A percentile compares a stretch with the other conserved stretches of the same genome.
Conservation (phyloP, 2,888 invertebrate species). For the Suillia variegata region DNA sequence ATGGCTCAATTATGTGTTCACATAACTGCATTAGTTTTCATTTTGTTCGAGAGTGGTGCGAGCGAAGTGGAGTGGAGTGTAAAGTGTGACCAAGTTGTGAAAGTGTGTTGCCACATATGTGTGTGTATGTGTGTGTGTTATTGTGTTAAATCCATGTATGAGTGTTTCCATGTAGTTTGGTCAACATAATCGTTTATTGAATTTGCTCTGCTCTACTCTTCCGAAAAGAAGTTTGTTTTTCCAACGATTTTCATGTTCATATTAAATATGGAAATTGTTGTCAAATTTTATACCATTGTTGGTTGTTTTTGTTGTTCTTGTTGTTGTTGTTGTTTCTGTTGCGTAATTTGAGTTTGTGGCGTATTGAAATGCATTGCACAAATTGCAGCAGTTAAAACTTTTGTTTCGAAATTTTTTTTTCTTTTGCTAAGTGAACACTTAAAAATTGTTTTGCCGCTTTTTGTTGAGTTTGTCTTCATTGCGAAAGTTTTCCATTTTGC, state of each 20-base stretch:
- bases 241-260: too few species aligned
- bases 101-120: conserved; percentile 5
- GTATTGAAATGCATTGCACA: too few species aligned
- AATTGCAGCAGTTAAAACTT: too few species aligned
- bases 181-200: conserved; percentile 22
- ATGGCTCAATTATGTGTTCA: conserved; percentile 31
- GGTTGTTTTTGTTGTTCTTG: too few species aligned
- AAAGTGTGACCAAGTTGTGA: too few species aligned
- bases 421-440: neutral
- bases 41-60: conserved; percentile 14
- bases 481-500: too few species aligned
- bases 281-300: too few species aligned
- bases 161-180: conserved; percentile 5
- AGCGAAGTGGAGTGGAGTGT: too few species aligned
- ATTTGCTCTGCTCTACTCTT: too few species aligned
- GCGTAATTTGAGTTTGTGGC: too few species aligned
- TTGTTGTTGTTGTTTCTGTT: neutral
- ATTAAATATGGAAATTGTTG: conserved; percentile 9
- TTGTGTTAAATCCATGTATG: conserved; percentile 18
- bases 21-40: conserved; percentile 30
- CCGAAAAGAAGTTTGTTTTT: conserved; percentile 15
- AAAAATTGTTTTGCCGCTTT: neutral
- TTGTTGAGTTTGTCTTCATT: too few species aligned
- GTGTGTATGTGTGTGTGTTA: conserved; percentile 21
- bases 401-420: too few species aligned